Percentiles rank a stretch among this genome's conserved stretches.
phyloP scores from a whole-genome alignment of 1,140 invertebrate species.

The Bombus polaris region DNA sequence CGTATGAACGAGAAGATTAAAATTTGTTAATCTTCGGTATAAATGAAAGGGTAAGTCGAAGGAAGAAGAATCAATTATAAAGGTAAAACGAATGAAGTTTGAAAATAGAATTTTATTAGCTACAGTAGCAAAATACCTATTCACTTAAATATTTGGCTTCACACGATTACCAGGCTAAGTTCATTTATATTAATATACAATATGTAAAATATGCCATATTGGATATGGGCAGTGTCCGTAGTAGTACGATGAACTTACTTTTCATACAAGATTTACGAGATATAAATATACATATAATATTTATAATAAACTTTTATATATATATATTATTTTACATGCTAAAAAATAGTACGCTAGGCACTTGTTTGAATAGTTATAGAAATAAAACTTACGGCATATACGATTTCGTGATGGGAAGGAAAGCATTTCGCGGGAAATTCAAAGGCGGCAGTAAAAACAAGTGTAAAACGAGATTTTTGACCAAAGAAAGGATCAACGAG shows the following conservation, averaged over 20 bases:
- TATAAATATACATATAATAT: slow-evolving; percentile 66
- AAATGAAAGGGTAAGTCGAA: neutral
- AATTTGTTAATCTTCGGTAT: too few relatives aligned
- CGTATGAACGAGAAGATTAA: too few relatives aligned
- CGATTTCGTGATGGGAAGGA: slow-evolving; percentile 23
- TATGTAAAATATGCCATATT: slow-evolving; percentile 78
- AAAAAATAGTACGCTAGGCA: slow-evolving; percentile 71
- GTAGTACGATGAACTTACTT: slow-evolving; percentile 73
- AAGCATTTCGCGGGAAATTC: slow-evolving; percentile 41
- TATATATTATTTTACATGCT: slow-evolving; percentile 77
- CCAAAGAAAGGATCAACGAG: slow-evolving; percentile 1
- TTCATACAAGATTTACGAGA: slow-evolving; percentile 69
- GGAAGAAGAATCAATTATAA: neutral
- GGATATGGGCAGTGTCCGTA: slow-evolving; percentile 78
- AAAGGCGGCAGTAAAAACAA: slow-evolving; percentile 43
- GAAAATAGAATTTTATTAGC: slow-evolving; percentile 76
- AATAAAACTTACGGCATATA: slow-evolving; percentile 44
- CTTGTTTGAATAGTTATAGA: slow-evolving; percentile 66
- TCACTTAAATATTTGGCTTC: slow-evolving; percentile 82
- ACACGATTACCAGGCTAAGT: slow-evolving; percentile 78
- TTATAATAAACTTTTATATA: slow-evolving; percentile 56
- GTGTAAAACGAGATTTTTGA: slow-evolving; percentile 16
- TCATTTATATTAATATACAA: slow-evolving; percentile 81
- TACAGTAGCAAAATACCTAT: slow-evolving; percentile 81
- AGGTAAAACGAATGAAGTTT: slow-evolving; percentile 63